Conservation (phyloP, 2,888 invertebrate genomes). For the Caenorhabditis macrosperma region DNA sequence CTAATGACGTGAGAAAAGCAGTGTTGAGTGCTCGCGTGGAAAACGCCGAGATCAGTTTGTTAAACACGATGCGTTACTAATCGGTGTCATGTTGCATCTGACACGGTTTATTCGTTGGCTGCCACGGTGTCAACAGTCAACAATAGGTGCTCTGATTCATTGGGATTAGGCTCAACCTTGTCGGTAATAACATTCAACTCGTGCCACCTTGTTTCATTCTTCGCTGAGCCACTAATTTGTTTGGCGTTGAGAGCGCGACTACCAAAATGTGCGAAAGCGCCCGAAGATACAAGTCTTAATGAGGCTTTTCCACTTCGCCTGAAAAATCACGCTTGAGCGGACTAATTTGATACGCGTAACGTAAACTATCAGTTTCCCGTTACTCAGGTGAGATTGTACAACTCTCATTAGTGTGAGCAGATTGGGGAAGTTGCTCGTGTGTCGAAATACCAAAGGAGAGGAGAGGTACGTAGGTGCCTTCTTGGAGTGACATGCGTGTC, state of each 20-base stretch:
- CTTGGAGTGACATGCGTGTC: conserved; percentile 12
- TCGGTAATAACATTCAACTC: neutral
- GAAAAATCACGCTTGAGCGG: conserved; percentile 25
- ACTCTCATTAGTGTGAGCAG: conserved; percentile 24
- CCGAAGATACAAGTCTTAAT: conserved; percentile 32
- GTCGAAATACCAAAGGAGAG: neutral
- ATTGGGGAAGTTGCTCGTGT: too few relatives aligned
- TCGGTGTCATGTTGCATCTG: neutral
- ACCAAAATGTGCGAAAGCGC: neutral
- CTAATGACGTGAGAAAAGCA: conserved; percentile 44
- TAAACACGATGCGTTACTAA: neutral
- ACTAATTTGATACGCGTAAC: conserved; percentile 33
- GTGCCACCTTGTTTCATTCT: neutral
- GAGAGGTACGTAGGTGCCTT: neutral
- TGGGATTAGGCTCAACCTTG: neutral
- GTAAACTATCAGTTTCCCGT: conserved; percentile 30
- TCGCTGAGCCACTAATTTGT: conserved; percentile 1
- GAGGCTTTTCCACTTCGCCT: conserved; percentile 22
- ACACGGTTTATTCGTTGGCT: neutral
- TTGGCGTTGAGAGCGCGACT: neutral
- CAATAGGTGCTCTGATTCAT: neutral
- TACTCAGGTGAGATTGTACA: conserved; percentile 1
- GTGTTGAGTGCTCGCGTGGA: neutral
- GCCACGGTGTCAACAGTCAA: conserved; percentile 3
- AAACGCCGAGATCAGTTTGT: neutral